These are phyloP conservation scores for Crocidura indochinensis DNA, from an alignment of 2,797 vertebrate genomes.

Conservation along the genomic window DNA sequence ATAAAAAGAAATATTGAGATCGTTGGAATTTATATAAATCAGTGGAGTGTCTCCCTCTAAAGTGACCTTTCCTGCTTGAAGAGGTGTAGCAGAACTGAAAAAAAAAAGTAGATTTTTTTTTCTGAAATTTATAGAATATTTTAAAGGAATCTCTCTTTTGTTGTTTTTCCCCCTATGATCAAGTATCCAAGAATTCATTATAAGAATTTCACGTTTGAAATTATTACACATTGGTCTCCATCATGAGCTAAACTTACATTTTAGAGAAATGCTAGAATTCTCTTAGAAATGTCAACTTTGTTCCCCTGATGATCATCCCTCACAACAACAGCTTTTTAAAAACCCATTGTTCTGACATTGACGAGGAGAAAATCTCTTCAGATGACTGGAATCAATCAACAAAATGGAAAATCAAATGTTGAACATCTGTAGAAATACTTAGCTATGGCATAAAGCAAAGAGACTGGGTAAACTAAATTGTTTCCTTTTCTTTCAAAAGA, in stretches of 20 bases:
- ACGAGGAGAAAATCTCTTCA: conserved; percentile 70
- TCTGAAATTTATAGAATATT: conserved; percentile 73
- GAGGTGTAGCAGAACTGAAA: conserved; percentile 76
- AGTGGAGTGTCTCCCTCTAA: conserved; percentile 82
- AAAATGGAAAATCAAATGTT: conserved; percentile 69
- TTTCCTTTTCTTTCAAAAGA: not conserved
- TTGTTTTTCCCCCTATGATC: conserved; percentile 79
- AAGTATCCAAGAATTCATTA: conserved; percentile 83
- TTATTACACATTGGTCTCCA: conserved; percentile 77
- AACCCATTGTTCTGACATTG: conserved; percentile 76
- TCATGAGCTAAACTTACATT: conserved; percentile 80
- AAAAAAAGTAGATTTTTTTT: conserved; percentile 75
- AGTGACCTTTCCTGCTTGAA: conserved; percentile 88
- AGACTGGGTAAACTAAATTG: conserved; percentile 43
- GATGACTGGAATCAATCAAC: conserved; percentile 76
- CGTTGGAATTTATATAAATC: conserved; percentile 89
- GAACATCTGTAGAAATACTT: conserved; percentile 74
- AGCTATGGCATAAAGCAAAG: conserved; percentile 43
- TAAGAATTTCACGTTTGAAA: conserved; percentile 83
- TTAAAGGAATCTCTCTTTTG: conserved; percentile 78
- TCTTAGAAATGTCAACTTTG: conserved; percentile 81
- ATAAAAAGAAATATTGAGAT: conserved; percentile 86
- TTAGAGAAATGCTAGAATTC: conserved; percentile 73
- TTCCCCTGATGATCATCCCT: conserved; percentile 80
- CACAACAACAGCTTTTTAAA: conserved; percentile 83